A percentile compares a stretch with the other conserved stretches of the same genome.
Conservation (phyloP, 1,140 invertebrate genomes). For the Macrobrachium rosenbergii region DNA sequence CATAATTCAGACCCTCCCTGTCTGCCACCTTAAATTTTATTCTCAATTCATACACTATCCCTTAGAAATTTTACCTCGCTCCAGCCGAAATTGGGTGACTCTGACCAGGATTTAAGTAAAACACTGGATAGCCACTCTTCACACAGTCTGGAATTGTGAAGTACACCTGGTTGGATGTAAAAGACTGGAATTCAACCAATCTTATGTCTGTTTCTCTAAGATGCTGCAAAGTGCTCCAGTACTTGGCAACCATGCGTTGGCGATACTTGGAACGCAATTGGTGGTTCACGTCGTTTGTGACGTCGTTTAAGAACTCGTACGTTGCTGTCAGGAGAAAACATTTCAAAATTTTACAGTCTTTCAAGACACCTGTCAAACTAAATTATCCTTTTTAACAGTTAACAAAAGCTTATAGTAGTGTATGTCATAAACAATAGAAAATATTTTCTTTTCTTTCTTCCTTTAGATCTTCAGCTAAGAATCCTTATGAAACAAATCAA, state of each 20-base stretch:
- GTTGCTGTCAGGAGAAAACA: slow-evolving; percentile 74
- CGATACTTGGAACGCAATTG: slow-evolving; percentile 79
- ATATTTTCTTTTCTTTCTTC: no score
- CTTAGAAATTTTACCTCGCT: slow-evolving; percentile 28
- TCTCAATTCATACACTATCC: no score
- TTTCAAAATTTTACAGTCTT: slow-evolving; percentile 68
- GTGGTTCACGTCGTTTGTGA: slow-evolving; percentile 80
- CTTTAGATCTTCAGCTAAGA: slow-evolving; percentile 43
- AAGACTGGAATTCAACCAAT: slow-evolving; percentile 81
- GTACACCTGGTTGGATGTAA: slow-evolving; percentile 75
- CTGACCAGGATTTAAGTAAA: slow-evolving; percentile 75
- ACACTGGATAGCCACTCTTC: slow-evolving; percentile 82
- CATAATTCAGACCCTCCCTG: no score
- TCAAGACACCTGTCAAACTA: slow-evolving; percentile 56
- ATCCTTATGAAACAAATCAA: background rate
- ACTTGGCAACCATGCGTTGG: slow-evolving; percentile 79
- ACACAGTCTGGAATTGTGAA: slow-evolving; percentile 82
- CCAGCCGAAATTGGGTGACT: slow-evolving; percentile 36
- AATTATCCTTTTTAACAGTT: background rate
- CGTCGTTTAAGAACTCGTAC: slow-evolving; percentile 86
- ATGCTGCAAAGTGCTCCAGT: slow-evolving; percentile 78
- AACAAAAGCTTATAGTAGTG: no score
- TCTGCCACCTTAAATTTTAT: no score
- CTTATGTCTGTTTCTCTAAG: slow-evolving; percentile 80
- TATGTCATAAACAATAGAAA: no score